These are phyloP conservation scores for Coptodon rendalli DNA, from an alignment of 2,113 vertebrate genomes.

Conservation along the genomic window DNA sequence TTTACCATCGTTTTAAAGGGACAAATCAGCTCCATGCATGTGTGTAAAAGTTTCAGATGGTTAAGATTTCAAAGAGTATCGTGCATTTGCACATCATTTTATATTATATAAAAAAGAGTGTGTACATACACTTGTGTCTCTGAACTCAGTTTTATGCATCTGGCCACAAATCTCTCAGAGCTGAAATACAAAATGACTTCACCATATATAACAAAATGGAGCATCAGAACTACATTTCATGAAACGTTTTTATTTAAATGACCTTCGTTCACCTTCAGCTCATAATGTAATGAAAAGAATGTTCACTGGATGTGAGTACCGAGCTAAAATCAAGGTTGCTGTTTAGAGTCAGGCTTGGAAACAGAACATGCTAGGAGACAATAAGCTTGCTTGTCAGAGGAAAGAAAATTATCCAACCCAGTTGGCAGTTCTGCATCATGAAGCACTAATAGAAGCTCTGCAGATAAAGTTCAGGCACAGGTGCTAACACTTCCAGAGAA, in stretches of 20 bases:
- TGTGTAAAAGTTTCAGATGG: not conserved
- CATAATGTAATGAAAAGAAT: not conserved
- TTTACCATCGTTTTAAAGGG: not conserved
- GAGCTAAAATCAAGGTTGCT: not conserved
- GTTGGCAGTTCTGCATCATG: slow-evolving; percentile 33
- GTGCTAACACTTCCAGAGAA: slow-evolving; percentile 33
- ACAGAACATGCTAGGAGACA: not conserved
- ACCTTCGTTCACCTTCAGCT: not conserved
- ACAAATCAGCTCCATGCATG: not conserved
- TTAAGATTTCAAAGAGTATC: not conserved
- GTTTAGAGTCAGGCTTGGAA: not conserved
- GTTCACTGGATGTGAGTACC: not conserved
- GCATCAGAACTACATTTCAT: not conserved
- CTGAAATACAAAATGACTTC: not conserved
- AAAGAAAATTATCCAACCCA: slow-evolving; percentile 15
- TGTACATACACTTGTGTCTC: not conserved
- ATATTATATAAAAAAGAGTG: not conserved
- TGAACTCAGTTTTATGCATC: not conserved
- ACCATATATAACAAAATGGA: not conserved
- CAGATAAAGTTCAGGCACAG: slow-evolving; percentile 23
- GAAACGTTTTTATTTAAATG: not conserved
- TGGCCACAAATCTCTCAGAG: not conserved
- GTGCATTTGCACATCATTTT: not conserved
- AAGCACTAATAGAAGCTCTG: slow-evolving; percentile 25
- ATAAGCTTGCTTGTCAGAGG: slow-evolving; percentile 33